Conservation (phyloP, 1,140 invertebrate species). For the Musca domestica region DNA sequence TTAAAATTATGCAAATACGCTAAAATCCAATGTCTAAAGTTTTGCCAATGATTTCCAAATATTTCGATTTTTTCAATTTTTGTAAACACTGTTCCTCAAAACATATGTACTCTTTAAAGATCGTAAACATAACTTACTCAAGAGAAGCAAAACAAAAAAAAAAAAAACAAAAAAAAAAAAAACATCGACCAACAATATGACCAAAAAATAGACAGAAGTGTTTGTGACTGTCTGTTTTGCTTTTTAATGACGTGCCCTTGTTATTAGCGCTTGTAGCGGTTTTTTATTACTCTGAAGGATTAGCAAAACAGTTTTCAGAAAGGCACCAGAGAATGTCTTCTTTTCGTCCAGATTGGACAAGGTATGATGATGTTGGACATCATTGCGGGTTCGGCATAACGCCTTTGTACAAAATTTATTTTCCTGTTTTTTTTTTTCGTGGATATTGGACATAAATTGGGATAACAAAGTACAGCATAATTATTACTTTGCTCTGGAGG, state of each 20-base stretch:
- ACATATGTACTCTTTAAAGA: too few relatives aligned
- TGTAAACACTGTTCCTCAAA: too few relatives aligned
- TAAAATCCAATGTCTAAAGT: too few relatives aligned
- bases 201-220: conserved; percentile 18
- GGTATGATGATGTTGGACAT: neutral
- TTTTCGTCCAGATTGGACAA: neutral
- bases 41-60: too few relatives aligned
- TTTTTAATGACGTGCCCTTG: conserved; percentile 24
- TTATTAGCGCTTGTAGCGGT: conserved; percentile 10
- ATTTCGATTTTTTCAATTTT: too few relatives aligned
- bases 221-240: conserved; percentile 17
- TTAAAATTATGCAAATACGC: too few relatives aligned
- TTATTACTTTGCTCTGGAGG: neutral
- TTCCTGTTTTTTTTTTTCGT: neutral
- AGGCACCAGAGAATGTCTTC: neutral
- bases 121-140: too few relatives aligned
- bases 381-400: conserved; percentile 4
- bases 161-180: too few relatives aligned
- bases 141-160: too few relatives aligned
- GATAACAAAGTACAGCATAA: conserved; percentile 23
- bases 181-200: neutral
- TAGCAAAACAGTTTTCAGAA: conserved; percentile 33
- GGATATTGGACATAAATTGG: neutral
- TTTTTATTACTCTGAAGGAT: conserved; percentile 28
- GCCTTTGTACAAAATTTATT: conserved; percentile 14